Evolutionary conservation across 2,113 vertebrate species (phyloP).

Genomic region (Phrynosoma blainvillii): DNA sequence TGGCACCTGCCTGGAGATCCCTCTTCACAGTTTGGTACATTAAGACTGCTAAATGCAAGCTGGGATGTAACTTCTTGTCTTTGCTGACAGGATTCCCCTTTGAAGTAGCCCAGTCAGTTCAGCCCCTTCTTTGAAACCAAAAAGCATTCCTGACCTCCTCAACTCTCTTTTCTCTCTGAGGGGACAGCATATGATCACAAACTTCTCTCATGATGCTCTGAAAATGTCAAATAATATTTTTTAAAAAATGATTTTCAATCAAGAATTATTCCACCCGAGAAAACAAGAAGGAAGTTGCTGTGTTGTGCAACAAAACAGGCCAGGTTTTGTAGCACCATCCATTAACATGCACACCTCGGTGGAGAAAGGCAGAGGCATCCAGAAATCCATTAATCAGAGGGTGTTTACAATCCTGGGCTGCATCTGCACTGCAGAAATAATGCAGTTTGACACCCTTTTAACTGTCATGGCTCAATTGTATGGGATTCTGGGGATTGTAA

Average conservation of each 20-base stretch:
- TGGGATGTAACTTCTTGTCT: background rate
- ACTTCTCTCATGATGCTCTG: background rate
- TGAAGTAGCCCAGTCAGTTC: background rate
- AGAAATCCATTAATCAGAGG: conserved; percentile 49
- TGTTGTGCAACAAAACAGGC: conserved; percentile 12
- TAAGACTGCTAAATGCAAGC: too few species aligned
- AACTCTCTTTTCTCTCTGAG: background rate
- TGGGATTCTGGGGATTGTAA: too few species aligned
- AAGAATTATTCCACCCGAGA: background rate
- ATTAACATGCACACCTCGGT: conserved; percentile 58
- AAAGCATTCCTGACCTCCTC: background rate
- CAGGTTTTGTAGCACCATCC: conserved; percentile 1
- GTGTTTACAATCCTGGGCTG: conserved; percentile 9
- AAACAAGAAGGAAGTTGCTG: conserved; percentile 10
- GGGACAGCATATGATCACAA: background rate
- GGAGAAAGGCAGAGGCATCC: conserved; percentile 41
- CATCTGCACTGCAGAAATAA: too few species aligned
- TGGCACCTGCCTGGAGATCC: background rate
- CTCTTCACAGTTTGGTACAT: background rate
- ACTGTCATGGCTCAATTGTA: too few species aligned
- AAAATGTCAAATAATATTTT: conserved; percentile 7
- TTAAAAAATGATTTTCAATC: background rate
- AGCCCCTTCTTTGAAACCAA: background rate
- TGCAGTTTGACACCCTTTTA: too few species aligned
- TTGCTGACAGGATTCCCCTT: background rate